phyloP scores from a whole-genome alignment of 2,797 vertebrate species.

The Microchirus variegatus region DNA sequence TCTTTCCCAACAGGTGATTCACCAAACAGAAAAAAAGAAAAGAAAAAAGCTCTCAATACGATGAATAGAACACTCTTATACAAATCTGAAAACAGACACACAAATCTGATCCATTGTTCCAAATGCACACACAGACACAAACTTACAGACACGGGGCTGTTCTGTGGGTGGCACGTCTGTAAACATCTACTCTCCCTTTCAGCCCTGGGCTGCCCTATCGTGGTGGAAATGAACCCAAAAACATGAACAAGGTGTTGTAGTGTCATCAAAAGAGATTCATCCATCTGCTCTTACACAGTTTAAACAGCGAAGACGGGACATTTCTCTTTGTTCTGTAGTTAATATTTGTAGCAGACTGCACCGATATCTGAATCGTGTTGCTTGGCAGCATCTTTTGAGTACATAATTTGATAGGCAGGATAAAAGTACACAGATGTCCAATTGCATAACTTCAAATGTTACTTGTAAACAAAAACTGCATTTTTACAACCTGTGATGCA shows the following conservation, averaged over 20 bases:
- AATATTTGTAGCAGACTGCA: neutral
- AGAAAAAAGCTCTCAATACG: slow-evolving; percentile 57
- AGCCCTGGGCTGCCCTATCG: slow-evolving; percentile 23
- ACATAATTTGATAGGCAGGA: slow-evolving; percentile 13
- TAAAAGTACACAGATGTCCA: slow-evolving; percentile 28
- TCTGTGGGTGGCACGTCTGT: slow-evolving; percentile 57
- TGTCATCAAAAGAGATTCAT: slow-evolving; percentile 12
- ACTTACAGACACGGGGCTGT: slow-evolving; percentile 40
- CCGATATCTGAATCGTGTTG: neutral
- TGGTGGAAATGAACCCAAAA: slow-evolving; percentile 27
- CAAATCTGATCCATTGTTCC: slow-evolving; percentile 53
- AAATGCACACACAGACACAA: slow-evolving; percentile 54
- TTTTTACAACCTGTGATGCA: slow-evolving; percentile 1
- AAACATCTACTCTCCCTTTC: slow-evolving; percentile 56
- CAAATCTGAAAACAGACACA: slow-evolving; percentile 56
- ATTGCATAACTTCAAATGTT: slow-evolving; percentile 40
- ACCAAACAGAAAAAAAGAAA: slow-evolving; percentile 38
- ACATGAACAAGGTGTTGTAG: slow-evolving; percentile 6
- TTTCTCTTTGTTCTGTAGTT: slow-evolving; percentile 15
- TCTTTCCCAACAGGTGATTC: slow-evolving; percentile 48
- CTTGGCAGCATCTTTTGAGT: slow-evolving; percentile 11
- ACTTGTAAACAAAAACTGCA: slow-evolving; percentile 20
- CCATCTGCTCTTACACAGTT: neutral
- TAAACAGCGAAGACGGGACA: neutral
- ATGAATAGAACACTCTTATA: slow-evolving; percentile 59